Conservation (phyloP, 2,797 vertebrate species). For the Alca torda region DNA sequence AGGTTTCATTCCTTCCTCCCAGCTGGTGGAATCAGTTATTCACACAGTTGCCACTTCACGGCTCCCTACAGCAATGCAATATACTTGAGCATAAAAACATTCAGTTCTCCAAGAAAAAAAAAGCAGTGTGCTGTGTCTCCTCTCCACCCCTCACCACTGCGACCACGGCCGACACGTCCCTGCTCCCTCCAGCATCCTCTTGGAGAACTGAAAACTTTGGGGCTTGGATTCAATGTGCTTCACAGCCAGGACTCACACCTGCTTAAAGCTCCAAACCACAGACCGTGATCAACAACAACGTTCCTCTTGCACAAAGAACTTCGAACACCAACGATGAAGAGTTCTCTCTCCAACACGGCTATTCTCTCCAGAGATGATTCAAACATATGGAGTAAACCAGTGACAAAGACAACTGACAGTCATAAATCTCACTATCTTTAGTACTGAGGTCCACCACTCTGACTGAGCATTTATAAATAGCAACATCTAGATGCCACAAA, state of each 20-base stretch:
- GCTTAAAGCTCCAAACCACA: not conserved
- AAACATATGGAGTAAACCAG: not conserved
- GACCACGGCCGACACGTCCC: not conserved
- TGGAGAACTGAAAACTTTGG: not conserved
- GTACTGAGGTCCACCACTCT: not conserved
- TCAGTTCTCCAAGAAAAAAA: not conserved
- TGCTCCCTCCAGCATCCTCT: not conserved
- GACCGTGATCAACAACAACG: rapidly evolving
- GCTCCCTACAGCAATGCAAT: not conserved
- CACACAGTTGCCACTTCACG: not conserved
- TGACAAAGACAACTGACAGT: not conserved
- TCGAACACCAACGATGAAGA: not conserved
- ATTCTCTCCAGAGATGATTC: not conserved
- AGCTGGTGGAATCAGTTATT: not conserved
- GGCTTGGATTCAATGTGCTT: not conserved
- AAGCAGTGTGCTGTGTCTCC: not conserved
- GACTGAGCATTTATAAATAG: not conserved
- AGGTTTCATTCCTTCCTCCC: not conserved
- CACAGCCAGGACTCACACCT: not conserved
- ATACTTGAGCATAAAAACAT: not conserved
- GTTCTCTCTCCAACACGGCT: no score
- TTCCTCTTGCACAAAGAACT: not conserved
- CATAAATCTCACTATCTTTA: not conserved
- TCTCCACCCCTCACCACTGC: no score
- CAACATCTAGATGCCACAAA: not conserved